Evolutionary conservation across 2,797 vertebrate species (phyloP).

Genomic region (Agapornis canus): DNA sequence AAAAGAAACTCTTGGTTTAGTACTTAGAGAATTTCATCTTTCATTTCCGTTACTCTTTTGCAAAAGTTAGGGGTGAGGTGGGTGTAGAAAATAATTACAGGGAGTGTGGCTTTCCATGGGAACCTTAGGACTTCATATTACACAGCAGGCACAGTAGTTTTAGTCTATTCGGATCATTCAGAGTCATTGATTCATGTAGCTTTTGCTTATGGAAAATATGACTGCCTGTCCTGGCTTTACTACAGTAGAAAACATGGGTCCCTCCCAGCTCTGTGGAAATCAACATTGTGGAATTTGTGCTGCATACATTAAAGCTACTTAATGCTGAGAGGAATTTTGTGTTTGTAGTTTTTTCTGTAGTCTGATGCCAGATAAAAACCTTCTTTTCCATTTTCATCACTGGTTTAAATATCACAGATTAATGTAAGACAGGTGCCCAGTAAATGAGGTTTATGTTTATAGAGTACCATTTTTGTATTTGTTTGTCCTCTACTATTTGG

Average conservation of each 20-base stretch:
- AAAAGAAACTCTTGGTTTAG: background rate
- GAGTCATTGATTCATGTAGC: background rate
- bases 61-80: background rate
- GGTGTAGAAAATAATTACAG: background rate
- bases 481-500: conserved; percentile 78
- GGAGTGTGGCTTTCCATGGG: background rate
- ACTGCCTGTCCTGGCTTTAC: background rate
- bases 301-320: background rate
- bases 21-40: background rate
- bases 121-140: background rate
- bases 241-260: background rate
- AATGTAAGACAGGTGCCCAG: conserved; percentile 72
- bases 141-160: background rate
- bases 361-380: background rate
- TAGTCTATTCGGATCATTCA: background rate
- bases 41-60: background rate
- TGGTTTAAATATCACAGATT: conserved; percentile 28
- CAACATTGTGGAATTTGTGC: background rate
- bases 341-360: background rate
- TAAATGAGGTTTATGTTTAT: conserved; percentile 58
- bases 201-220: background rate
- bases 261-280: background rate
- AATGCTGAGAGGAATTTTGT: background rate
- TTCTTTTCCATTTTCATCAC: background rate
- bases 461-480: conserved; percentile 57